Evolutionary conservation across 2,797 vertebrate genomes (phyloP).

Genomic region (Hylomyscus alleni): DNA sequence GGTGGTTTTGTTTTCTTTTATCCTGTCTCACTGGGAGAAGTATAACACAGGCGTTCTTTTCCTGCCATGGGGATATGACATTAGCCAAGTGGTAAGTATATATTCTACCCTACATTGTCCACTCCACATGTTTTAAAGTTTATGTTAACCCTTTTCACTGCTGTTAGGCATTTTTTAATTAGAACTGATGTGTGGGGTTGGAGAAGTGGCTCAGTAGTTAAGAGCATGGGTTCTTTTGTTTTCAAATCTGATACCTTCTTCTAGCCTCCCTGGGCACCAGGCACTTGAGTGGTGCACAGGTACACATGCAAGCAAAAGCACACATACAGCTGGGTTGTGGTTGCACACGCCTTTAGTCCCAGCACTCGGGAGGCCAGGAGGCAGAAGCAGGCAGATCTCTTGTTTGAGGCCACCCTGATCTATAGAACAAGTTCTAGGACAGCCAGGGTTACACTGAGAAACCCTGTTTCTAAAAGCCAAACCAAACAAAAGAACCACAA

Average conservation of each 20-base stretch:
- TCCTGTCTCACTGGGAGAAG: constrained; percentile 99
- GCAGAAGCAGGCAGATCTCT: not conserved
- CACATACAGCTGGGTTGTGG: not conserved
- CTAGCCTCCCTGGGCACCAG: not conserved
- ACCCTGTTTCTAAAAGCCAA: not conserved
- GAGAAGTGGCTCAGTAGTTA: not conserved
- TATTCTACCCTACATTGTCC: constrained; percentile 47
- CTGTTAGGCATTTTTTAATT: constrained; percentile 4
- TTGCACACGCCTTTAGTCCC: not conserved
- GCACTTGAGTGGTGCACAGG: not conserved
- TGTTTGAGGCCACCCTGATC: not conserved
- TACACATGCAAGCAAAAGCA: not conserved
- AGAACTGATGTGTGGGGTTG: not conserved
- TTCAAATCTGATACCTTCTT: not conserved
- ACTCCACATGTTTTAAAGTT: not conserved
- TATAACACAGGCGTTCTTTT: constrained; percentile 99
- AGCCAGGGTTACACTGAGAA: not conserved
- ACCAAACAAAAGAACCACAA: not conserved
- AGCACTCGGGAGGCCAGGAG: not conserved
- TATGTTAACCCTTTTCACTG: constrained; percentile 36
- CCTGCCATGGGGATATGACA: constrained; percentile 98
- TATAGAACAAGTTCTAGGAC: not conserved
- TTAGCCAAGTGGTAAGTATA: constrained; percentile 97
- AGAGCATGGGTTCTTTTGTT: not conserved
- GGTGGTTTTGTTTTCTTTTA: constrained; percentile 99